These are phyloP conservation scores for Sardinella longiceps DNA, from an alignment of 2,797 vertebrate species.

Conservation along the genomic window DNA sequence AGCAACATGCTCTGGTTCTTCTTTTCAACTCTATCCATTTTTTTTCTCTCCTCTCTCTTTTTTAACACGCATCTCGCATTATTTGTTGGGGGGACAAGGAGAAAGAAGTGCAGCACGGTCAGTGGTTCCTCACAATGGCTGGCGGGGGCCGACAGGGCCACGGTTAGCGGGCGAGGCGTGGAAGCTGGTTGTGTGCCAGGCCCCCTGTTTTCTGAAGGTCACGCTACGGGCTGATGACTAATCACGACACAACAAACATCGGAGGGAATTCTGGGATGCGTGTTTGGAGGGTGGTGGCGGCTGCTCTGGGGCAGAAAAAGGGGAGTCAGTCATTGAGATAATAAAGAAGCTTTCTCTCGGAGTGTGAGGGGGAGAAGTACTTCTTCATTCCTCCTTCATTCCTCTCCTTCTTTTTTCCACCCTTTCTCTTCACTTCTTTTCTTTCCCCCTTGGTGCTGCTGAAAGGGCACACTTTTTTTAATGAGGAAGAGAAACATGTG, in stretches of 20 bases:
- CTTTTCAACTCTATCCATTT: conserved; percentile 75
- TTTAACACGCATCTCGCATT: conserved; percentile 59
- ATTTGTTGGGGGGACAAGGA: conserved; percentile 75
- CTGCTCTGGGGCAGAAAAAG: conserved; percentile 69
- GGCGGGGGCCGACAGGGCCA: conserved; percentile 68
- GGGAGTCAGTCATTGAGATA: conserved; percentile 70
- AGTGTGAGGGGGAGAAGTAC: not conserved
- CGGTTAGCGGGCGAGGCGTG: conserved; percentile 68
- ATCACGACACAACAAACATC: conserved; percentile 66
- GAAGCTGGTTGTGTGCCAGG: conserved; percentile 76
- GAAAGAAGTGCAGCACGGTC: conserved; percentile 75
- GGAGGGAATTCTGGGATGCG: conserved; percentile 71
- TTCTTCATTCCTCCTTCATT: conserved; percentile 29
- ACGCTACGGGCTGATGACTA: conserved; percentile 73
- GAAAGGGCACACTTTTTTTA: conserved; percentile 22
- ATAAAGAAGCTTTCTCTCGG: conserved; percentile 60
- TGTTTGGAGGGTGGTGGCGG: conserved; percentile 68
- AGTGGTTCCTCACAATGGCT: conserved; percentile 79
- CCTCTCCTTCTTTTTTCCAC: conserved; percentile 37
- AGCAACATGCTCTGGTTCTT: conserved; percentile 71
- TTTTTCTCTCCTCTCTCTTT: conserved; percentile 57
- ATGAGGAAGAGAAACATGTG: conserved; percentile 29
- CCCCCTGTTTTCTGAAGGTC: conserved; percentile 51
- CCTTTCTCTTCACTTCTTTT: not conserved
- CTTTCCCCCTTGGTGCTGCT: not conserved